phyloP scores from a whole-genome alignment of 2,113 vertebrate species.

The Tricholaema leucomelas region DNA sequence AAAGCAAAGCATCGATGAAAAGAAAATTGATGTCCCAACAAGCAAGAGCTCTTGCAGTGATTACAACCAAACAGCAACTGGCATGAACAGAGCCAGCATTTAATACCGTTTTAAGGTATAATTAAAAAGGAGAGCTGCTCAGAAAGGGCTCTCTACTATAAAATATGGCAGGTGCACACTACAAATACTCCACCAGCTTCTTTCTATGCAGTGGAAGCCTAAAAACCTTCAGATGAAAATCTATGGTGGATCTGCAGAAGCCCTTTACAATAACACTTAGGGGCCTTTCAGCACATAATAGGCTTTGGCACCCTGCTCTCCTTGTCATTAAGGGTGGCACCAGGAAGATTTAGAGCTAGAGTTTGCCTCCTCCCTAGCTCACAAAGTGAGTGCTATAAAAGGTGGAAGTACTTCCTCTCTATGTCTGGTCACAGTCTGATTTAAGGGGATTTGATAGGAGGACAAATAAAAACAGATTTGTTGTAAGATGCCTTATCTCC shows the following conservation, averaged over 20 bases:
- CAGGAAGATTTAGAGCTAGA: conserved; percentile 33
- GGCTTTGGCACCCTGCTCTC: conserved; percentile 22
- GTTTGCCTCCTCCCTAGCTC: conserved; percentile 14
- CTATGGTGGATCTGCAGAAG: conserved; percentile 39
- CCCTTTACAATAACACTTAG: conserved; percentile 58
- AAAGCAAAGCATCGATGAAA: conserved; percentile 65
- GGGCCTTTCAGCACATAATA: conserved; percentile 49
- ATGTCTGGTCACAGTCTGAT: conserved; percentile 8
- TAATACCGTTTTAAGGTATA: conserved; percentile 65
- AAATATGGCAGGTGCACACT: conserved; percentile 44
- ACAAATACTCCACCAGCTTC: conserved; percentile 32
- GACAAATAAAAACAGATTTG: conserved; percentile 55
- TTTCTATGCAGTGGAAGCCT: conserved; percentile 15
- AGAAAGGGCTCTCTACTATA: conserved; percentile 48
- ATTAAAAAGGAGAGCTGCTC: conserved; percentile 67
- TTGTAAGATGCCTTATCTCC: conserved; percentile 17
- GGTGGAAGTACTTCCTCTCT: conserved; percentile 22
- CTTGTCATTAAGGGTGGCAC: conserved; percentile 54
- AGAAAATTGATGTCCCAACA: conserved; percentile 62
- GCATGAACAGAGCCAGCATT: conserved; percentile 51
- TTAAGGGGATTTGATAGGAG: conserved; percentile 39
- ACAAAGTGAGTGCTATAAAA: neutral
- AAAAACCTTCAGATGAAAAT: conserved; percentile 61
- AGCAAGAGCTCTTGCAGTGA: conserved; percentile 57
- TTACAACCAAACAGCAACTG: conserved; percentile 67